These are phyloP conservation scores for Pseudomyrmex cubaensis DNA, from an alignment of 1,140 invertebrate genomes.

Conservation along the genomic window DNA sequence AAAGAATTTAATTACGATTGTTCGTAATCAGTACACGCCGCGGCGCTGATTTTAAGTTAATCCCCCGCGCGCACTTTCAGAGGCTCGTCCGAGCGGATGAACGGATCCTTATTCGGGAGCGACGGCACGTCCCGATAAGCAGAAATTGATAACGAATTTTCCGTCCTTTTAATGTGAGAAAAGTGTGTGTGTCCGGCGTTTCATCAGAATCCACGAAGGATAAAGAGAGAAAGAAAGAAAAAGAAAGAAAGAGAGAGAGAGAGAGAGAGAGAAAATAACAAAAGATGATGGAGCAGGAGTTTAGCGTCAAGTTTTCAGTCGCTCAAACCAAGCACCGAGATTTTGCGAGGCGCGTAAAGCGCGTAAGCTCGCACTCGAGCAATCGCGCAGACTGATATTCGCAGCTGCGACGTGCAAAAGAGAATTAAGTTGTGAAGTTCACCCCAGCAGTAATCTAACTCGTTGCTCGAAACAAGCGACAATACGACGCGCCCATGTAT, in stretches of 20 bases:
- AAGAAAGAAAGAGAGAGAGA: no score
- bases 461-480: slow-evolving; percentile 49
- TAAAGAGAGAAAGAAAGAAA: slow-evolving; percentile 34
- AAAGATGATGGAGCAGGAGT: slow-evolving; percentile 39
- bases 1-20: slow-evolving; percentile 73
- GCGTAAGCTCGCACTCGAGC: slow-evolving; percentile 39
- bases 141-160: slow-evolving; percentile 60
- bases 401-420: slow-evolving; percentile 51
- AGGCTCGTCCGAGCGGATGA: slow-evolving; percentile 41
- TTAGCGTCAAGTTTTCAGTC: slow-evolving; percentile 49
- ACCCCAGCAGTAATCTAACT: slow-evolving; percentile 49
- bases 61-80: slow-evolving; percentile 41
- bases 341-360: slow-evolving; percentile 53
- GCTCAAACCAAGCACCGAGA: slow-evolving; percentile 30
- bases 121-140: slow-evolving; percentile 55
- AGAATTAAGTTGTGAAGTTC: slow-evolving; percentile 61
- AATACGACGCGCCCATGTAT: slow-evolving; percentile 27
- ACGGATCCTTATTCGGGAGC: slow-evolving; percentile 42
- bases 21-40: slow-evolving; percentile 47
- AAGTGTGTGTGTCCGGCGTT: background rate
- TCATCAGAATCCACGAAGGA: background rate
- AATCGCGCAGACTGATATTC: slow-evolving; percentile 56
- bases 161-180: slow-evolving; percentile 26
- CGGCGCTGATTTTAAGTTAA: slow-evolving; percentile 64
- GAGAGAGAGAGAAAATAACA: slow-evolving; percentile 31